Conservation (phyloP, 2,888 invertebrate genomes). For the Drosophila heteroneura region DNA sequence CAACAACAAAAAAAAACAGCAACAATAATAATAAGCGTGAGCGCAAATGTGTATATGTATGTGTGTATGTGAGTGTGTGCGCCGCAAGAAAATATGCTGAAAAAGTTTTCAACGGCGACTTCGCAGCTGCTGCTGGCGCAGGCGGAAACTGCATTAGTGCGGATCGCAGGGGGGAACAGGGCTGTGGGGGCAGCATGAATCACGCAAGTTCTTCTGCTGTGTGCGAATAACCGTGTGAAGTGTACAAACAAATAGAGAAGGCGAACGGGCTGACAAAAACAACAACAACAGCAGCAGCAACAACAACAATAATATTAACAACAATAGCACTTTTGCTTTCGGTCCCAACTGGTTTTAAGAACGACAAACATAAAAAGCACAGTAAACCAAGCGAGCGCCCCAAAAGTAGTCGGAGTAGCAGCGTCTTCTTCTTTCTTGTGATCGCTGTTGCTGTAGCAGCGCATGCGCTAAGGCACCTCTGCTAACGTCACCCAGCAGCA, state of each 20-base stretch:
- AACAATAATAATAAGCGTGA: slow-evolving; percentile 34
- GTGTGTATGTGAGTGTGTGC: slow-evolving; percentile 39
- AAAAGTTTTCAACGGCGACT: slow-evolving; percentile 65
- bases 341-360: slow-evolving; percentile 78
- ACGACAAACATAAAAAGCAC: slow-evolving; percentile 56
- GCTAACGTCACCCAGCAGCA: slow-evolving; percentile 24
- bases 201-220: slow-evolving; percentile 68
- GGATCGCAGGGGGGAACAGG: slow-evolving; percentile 36
- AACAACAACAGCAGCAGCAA: slow-evolving; percentile 21
- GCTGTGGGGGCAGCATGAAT: slow-evolving; percentile 59
- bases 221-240: slow-evolving; percentile 65
- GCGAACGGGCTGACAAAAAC: slow-evolving; percentile 44
- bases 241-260: slow-evolving; percentile 63
- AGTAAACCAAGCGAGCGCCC: slow-evolving; percentile 47
- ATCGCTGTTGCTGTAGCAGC: slow-evolving; percentile 46
- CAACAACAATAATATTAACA: slow-evolving; percentile 44
- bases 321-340: slow-evolving; percentile 83
- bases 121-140: slow-evolving; percentile 68
- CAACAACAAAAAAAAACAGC: slow-evolving; percentile 23
- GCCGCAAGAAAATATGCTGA: slow-evolving; percentile 69
- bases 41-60: slow-evolving; percentile 18
- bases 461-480: slow-evolving; percentile 52
- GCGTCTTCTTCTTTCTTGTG: slow-evolving; percentile 41
- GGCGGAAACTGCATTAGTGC: slow-evolving; percentile 74
- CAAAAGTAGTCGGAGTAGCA: slow-evolving; percentile 33